Percentiles rank a stretch among this genome's conserved stretches.
Conservation (phyloP, 2,797 vertebrate genomes). For the Cyprinodon diabolis region DNA sequence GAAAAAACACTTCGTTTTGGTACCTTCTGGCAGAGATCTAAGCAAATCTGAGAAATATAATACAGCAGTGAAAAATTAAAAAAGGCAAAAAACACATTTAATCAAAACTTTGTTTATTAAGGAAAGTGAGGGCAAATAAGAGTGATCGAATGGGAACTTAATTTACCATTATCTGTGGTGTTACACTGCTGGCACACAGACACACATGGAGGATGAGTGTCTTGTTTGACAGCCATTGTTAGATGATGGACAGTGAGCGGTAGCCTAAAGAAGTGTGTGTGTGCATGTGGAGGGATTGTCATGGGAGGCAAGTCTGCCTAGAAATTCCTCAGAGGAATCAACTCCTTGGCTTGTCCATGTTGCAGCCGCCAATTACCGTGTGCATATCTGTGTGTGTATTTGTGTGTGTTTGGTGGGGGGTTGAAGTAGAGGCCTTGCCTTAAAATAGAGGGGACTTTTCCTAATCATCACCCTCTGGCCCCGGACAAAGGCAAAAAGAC, state of each 20-base stretch:
- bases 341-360: constrained; percentile 74
- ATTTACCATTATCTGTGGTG: constrained; percentile 41
- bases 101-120: constrained; percentile 52
- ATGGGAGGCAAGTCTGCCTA: constrained; percentile 59
- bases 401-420: constrained; percentile 14
- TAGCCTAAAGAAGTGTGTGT: constrained; percentile 46
- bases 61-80: constrained; percentile 39
- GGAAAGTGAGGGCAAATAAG: constrained; percentile 14
- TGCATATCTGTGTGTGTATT: constrained; percentile 32
- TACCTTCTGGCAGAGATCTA: constrained; percentile 41
- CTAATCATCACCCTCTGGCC: constrained; percentile 80
- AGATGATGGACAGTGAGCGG: constrained; percentile 77
- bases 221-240: constrained; percentile 73
- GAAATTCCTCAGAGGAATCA: constrained; percentile 78
- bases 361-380: constrained; percentile 75
- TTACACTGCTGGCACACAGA: constrained; percentile 58
- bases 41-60: constrained; percentile 51
- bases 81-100: constrained; percentile 50
- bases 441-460: constrained; percentile 75
- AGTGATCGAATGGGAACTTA: constrained; percentile 44
- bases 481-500: constrained; percentile 76
- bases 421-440: constrained; percentile 55
- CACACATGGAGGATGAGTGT: constrained; percentile 39
- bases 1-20: constrained; percentile 38
- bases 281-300: constrained; percentile 43